A percentile compares a stretch with the other conserved stretches of the same genome.
phyloP scores from a whole-genome alignment of 2,888 invertebrate genomes.

The Mythimna impura region DNA sequence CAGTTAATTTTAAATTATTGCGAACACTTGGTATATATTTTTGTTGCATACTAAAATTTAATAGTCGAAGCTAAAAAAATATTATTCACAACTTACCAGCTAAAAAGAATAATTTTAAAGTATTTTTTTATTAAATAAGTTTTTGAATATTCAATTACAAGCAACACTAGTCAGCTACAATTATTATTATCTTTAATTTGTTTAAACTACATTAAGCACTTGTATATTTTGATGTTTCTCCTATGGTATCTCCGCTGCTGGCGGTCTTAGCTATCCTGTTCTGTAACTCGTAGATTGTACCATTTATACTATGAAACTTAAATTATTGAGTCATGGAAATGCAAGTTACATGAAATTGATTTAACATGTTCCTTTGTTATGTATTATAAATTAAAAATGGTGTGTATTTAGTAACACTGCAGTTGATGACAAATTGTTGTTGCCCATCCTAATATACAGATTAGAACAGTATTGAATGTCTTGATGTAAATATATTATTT shows the following conservation, averaged over 20 bases:
- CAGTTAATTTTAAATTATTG: constrained; percentile 58
- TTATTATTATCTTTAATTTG: constrained; percentile 61
- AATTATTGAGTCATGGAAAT: constrained; percentile 54
- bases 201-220: constrained; percentile 52
- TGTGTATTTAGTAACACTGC: constrained; percentile 35
- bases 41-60: constrained; percentile 33
- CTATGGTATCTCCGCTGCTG: constrained; percentile 10
- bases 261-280: constrained; percentile 24
- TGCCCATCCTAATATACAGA: constrained; percentile 28
- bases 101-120: constrained; percentile 54
- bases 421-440: constrained; percentile 32
- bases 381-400: constrained; percentile 39
- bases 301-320: constrained; percentile 23
- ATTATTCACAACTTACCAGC: constrained; percentile 38
- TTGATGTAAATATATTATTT: constrained; percentile 63
- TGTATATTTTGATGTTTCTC: constrained; percentile 44
- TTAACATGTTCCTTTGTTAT: constrained; percentile 58
- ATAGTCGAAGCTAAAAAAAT: constrained; percentile 24
- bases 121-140: constrained; percentile 49
- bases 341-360: constrained; percentile 39
- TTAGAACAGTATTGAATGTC: constrained; percentile 49
- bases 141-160: constrained; percentile 72
- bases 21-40: constrained; percentile 50
- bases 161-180: constrained; percentile 82
- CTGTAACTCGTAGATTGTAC: constrained; percentile 19